phyloP scores from a whole-genome alignment of 2,888 invertebrate species.

The Acanthosepion lycidas region DNA sequence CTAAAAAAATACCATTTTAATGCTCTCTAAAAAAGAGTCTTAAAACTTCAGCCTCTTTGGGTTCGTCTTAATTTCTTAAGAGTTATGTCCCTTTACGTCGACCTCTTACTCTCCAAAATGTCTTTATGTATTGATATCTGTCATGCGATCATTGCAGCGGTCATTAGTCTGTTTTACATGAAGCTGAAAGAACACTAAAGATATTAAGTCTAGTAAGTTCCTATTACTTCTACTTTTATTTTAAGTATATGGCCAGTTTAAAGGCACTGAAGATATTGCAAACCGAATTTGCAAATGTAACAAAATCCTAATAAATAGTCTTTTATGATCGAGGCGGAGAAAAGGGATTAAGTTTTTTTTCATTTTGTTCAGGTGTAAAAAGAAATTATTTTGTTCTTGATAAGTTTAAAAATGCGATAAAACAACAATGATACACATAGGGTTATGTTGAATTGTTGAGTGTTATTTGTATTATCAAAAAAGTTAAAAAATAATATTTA shows the following conservation, averaged over 20 bases:
- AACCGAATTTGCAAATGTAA: neutral
- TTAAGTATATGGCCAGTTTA: neutral
- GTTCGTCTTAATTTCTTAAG: neutral
- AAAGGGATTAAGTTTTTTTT: neutral
- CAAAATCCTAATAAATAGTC: neutral
- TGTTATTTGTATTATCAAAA: too few species aligned
- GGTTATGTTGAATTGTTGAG: too few species aligned
- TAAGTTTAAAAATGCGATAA: too few species aligned
- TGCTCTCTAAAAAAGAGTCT: too few species aligned
- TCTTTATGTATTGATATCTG: neutral
- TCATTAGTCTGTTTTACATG: neutral
- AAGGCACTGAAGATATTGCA: neutral
- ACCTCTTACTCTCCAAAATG: neutral
- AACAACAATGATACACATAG: too few species aligned
- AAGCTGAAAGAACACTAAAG: constrained; percentile 10
- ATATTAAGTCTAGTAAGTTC: neutral
- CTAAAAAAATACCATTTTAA: too few species aligned
- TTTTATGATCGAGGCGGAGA: neutral
- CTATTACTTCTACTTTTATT: neutral
- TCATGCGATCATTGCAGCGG: constrained; percentile 8
- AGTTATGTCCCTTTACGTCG: neutral
- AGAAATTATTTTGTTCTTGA: neutral
- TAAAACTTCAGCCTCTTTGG: neutral
- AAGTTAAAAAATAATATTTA: too few species aligned
- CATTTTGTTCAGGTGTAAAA: neutral